A percentile compares a stretch with the other conserved stretches of the same genome.
Conservation (phyloP, 2,113 vertebrate species). For the Grallaria varia region DNA sequence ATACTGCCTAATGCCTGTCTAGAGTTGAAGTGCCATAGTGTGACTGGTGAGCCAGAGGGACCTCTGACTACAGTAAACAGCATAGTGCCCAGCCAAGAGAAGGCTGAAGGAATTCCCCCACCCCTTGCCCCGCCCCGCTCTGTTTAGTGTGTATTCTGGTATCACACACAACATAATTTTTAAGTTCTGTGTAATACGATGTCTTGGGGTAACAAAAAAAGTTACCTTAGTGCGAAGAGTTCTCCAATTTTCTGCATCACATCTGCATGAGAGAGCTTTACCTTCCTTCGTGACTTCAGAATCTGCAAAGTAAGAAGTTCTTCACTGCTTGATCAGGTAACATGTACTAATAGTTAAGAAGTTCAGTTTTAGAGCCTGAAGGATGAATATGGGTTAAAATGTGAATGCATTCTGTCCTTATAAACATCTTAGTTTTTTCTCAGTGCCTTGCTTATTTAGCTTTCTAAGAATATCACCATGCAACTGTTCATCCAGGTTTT, state of each 20-base stretch:
- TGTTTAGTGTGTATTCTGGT: neutral
- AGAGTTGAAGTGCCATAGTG: neutral
- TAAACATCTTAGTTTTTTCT: neutral
- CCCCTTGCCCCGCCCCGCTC: fast-evolving
- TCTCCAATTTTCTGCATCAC: slow-evolving; percentile 98
- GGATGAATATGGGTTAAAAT: neutral
- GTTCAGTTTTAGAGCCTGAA: neutral
- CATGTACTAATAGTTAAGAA: neutral
- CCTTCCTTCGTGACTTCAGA: slow-evolving; percentile 87
- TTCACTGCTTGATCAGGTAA: neutral
- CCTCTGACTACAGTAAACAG: neutral
- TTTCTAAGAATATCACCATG: neutral
- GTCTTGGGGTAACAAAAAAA: neutral
- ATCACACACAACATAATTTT: neutral
- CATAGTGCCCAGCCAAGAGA: neutral
- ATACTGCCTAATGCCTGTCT: neutral
- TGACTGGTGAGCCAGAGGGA: neutral
- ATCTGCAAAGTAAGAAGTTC: slow-evolving; percentile 70
- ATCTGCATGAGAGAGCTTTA: slow-evolving; percentile 93
- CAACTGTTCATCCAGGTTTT: neutral
- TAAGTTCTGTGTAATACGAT: neutral
- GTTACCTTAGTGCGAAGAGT: slow-evolving; percentile 90
- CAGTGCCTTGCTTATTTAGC: neutral
- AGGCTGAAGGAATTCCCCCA: neutral
- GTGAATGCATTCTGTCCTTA: neutral